Evolutionary conservation across 2,888 invertebrate species (phyloP), one percentile per base, ranked within the genome.

Genomic region (Acrobasis consociella): DNA sequence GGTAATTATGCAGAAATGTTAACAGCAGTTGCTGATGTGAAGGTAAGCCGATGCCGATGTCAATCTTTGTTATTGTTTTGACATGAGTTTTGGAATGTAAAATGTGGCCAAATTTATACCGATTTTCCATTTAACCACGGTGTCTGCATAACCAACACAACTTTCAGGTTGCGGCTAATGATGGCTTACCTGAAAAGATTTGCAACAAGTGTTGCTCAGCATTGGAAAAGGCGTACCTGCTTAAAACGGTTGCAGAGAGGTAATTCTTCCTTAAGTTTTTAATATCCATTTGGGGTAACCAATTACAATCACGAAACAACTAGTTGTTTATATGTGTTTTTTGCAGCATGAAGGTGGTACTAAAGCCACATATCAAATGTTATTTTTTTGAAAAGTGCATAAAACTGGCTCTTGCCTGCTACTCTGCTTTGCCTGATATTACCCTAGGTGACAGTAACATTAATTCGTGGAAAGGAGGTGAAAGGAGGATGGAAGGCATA

Each of bases 1-100:
- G 92, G 92, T 67, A 92, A 91, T 83, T 92, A 92, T 80, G 92
- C 92, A 60, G 92, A 92, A 86, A 92, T 92, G 92, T 82, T 92
- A 64, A 92, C 92, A 71, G 86, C 91, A 60, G 88, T 92, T 69
- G 92, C 92, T 39, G 89, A 91, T 74, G 90, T 92, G 58, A 92
- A 92, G 86, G 92, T 91, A 74, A 70, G 73, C 70, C 64, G 52
- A 64, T 49, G 73, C 70, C 64, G 52, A 64, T 49, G 52, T 55
- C 59, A 56, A 60, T 62, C 49, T 53, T 55, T 59, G 52, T 51
- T 59, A 60, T 61, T 39, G 58, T 38, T 39, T 31, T 31, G 31
- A 31, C 7, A 31, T 31, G 31, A 31, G 31, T 31, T 31, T 31
- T 22, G 22, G 1, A 31, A 31, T 5, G 7, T 5, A 31, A 31